Conservation (phyloP, 2,113 vertebrate species). For the Equus przewalskii region DNA sequence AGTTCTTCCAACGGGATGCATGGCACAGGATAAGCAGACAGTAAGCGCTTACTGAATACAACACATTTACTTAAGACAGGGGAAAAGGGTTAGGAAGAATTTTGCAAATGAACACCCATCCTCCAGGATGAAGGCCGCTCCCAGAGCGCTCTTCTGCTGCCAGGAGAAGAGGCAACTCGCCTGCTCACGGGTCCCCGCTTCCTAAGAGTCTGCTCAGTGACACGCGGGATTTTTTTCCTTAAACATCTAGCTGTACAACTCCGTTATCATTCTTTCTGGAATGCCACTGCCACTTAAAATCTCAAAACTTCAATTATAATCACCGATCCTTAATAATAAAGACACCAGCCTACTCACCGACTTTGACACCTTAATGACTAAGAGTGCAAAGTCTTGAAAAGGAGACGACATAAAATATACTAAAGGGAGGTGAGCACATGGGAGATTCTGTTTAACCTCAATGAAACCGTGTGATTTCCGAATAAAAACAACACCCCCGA, state of each 20-base stretch:
- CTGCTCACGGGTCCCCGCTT: neutral
- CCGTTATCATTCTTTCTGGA: slow-evolving; percentile 72
- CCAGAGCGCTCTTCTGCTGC: neutral
- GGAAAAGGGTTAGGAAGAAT: neutral
- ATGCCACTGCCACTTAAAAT: slow-evolving; percentile 78
- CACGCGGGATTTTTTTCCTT: slow-evolving; percentile 24
- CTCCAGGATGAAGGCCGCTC: neutral
- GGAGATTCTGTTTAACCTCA: slow-evolving; percentile 50
- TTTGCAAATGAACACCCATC: neutral
- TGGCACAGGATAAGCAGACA: neutral
- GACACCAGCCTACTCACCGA: slow-evolving; percentile 79
- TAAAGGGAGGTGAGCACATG: slow-evolving; percentile 45
- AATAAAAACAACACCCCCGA: slow-evolving; percentile 20
- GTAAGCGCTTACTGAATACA: neutral
- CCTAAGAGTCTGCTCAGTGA: slow-evolving; percentile 71
- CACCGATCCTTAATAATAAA: slow-evolving; percentile 83
- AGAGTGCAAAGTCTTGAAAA: slow-evolving; percentile 74
- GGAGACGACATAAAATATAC: slow-evolving; percentile 72
- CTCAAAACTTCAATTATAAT: slow-evolving; percentile 84
- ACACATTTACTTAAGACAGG: neutral
- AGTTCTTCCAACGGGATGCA: neutral
- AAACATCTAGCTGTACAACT: slow-evolving; percentile 70
- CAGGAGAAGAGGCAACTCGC: neutral
- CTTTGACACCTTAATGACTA: slow-evolving; percentile 81
- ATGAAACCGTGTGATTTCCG: slow-evolving; percentile 32